These are phyloP conservation scores for Eulemur rufifrons DNA, from an alignment of 2,113 vertebrate genomes.

Conservation along the genomic window DNA sequence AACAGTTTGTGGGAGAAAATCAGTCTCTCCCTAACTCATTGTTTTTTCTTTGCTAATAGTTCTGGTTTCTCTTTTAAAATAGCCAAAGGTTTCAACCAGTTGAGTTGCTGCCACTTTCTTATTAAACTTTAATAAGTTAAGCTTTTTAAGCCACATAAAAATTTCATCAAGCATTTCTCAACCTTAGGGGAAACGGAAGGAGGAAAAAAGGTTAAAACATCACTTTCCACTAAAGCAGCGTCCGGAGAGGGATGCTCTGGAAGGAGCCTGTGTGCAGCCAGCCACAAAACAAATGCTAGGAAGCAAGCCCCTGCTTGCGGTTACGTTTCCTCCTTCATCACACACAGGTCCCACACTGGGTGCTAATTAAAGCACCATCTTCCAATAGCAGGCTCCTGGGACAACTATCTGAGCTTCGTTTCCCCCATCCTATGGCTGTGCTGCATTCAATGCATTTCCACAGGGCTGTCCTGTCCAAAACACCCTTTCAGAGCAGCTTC, in stretches of 20 bases:
- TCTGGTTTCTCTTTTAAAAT: constrained; percentile 73
- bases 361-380: constrained; percentile 49
- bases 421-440: not conserved
- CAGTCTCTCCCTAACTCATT: not conserved
- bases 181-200: constrained; percentile 85
- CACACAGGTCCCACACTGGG: constrained; percentile 50
- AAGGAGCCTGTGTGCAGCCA: constrained; percentile 61
- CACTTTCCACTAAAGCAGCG: constrained; percentile 55
- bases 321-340: constrained; percentile 54
- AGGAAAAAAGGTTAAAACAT: constrained; percentile 83
- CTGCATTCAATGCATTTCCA: not conserved
- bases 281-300: constrained; percentile 35
- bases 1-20: not conserved
- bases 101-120: constrained; percentile 78
- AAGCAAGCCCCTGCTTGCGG: constrained; percentile 19
- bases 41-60: constrained; percentile 67
- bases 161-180: constrained; percentile 86
- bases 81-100: constrained; percentile 78
- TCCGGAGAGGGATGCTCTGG: constrained; percentile 69
- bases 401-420: not conserved
- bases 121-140: constrained; percentile 89
- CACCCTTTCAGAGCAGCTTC: not conserved
- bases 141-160: constrained; percentile 89
- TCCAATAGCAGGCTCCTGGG: not conserved
- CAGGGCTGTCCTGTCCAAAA: not conserved